Evolutionary conservation across 2,113 vertebrate species (phyloP).

Genomic region (Lanius ludovicianus): DNA sequence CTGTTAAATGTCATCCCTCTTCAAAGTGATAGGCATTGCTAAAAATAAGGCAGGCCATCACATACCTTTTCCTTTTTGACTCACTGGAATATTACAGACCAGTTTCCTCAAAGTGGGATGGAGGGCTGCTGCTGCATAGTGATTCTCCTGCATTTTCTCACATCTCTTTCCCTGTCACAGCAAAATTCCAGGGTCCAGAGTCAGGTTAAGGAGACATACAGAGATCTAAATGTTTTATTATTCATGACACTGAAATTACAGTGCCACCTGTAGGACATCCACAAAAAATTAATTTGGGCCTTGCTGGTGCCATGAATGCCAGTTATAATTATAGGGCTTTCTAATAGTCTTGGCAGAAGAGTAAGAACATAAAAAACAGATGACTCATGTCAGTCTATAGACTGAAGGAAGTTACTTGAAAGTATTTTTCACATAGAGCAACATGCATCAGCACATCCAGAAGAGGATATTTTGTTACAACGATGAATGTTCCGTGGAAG

Average conservation of each 20-base stretch:
- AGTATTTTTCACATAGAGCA: background rate
- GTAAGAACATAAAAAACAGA: background rate
- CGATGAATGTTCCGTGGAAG: background rate
- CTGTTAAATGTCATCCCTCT: background rate
- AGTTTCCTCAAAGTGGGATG: background rate
- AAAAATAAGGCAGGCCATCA: background rate
- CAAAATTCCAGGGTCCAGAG: background rate
- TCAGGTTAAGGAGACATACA: background rate
- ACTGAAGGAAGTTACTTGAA: background rate
- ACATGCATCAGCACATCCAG: background rate
- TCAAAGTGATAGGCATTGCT: background rate
- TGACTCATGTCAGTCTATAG: background rate
- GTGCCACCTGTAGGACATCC: constrained; percentile 48
- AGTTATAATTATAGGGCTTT: background rate
- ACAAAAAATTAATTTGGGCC: background rate
- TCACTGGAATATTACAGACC: background rate
- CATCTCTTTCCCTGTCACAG: background rate
- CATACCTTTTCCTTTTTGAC: background rate
- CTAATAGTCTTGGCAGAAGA: background rate
- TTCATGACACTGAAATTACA: constrained; percentile 33
- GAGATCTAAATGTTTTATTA: background rate
- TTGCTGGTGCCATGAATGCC: background rate
- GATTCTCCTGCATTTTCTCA: background rate
- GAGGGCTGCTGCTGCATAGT: background rate
- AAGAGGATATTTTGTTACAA: background rate